Evolutionary conservation across 23 tunicate species (phyloP), one percentile per base, ranked within the genome.

Genomic region (Aplidium turbinatum): DNA sequence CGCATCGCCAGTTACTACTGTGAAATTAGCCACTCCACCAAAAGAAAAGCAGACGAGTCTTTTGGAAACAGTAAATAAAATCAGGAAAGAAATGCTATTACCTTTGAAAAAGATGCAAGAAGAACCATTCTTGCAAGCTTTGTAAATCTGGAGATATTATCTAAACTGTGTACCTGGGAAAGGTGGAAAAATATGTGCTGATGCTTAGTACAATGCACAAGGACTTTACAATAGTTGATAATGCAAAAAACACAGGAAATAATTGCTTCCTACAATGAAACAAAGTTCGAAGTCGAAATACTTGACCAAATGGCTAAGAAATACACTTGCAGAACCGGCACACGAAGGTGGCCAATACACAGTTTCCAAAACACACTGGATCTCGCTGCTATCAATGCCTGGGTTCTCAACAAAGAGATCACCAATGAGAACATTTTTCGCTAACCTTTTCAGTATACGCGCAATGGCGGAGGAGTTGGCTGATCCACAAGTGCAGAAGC

Each of bases 41-140:
- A n/a, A n/a, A n/a, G n/a, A n/a, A n/a, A n/a, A n/a, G n/a, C n/a
- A n/a, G n/a, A n/a, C n/a, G n/a, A n/a, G n/a, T n/a, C n/a, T n/a
- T n/a, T n/a, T n/a, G n/a, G n/a, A n/a, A n/a, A n/a, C n/a, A n/a
- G n/a, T n/a, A n/a, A n/a, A 60, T 38, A 60, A 60, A 60, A 60
- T 60, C 36, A 6, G 67, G 67, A 60, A 38, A 28, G 67, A 60
- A 28, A 38, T 60, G 67, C 67, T 38, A 28, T 60, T 60, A 24
- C 35, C 67, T 11, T 28, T 24, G 67, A 60, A 38, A 60, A 60
- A 60, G 21, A 60, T 24, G 67, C 29, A 60, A 60, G 35, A 60
- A 60, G 67, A 60, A 7, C 67, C 67, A 60, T 28, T 60, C 67
- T 60, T 24, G 35, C 67, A 60, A 60, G 67, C 67, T 60, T 4